These are phyloP conservation scores for Pitangus sulphuratus DNA, from an alignment of 2,797 vertebrate species.

Conservation along the genomic window DNA sequence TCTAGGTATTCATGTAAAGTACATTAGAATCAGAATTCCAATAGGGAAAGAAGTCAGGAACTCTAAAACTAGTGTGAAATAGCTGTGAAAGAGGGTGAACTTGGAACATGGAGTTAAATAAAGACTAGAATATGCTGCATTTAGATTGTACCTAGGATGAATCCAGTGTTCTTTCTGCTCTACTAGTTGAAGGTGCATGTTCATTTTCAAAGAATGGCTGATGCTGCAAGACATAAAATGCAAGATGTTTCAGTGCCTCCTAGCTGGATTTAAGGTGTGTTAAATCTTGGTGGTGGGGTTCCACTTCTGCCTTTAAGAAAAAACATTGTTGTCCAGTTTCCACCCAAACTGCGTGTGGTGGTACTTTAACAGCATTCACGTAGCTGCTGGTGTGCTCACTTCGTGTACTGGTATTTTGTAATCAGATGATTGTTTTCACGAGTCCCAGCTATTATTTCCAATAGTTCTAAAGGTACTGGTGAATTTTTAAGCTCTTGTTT, in stretches of 20 bases:
- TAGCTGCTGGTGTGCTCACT: neutral
- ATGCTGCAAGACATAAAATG: neutral
- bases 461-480: neutral
- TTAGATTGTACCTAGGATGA: neutral
- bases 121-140: neutral
- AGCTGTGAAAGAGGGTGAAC: neutral
- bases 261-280: neutral
- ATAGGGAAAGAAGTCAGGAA: neutral
- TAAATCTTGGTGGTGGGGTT: neutral
- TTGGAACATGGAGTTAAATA: neutral
- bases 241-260: neutral
- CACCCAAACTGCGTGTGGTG: neutral
- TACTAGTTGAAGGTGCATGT: neutral
- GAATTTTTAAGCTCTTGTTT: slow-evolving; percentile 1
- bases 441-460: neutral
- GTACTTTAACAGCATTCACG: accelerated
- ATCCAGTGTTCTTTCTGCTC: neutral
- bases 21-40: neutral
- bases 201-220: neutral
- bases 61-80: neutral
- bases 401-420: neutral
- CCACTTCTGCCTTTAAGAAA: neutral
- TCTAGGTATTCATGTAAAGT: neutral
- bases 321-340: neutral
- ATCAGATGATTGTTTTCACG: neutral